Base-by-base conservation (phyloP, 2,888 invertebrate species). In the Scrobipalpa atriplicella region DNA sequence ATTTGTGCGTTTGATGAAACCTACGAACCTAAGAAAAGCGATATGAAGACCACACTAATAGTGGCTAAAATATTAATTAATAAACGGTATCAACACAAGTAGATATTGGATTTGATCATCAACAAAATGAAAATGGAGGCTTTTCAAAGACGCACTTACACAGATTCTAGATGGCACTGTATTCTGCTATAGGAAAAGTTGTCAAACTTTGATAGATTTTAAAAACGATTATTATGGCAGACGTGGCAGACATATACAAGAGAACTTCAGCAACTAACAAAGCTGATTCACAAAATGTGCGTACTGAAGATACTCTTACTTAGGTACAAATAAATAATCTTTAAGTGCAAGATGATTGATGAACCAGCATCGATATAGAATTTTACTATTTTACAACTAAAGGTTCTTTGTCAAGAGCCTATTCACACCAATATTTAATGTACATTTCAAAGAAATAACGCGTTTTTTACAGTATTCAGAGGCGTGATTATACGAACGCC, bases 321-420 rank as follows among this genome's bases (percentile, higher is more conserved):
- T 47, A 47, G n/a, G n/a, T n/a, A n/a, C n/a, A 47, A n/a, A 47
- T 16, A 16, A 47, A 47, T 47, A 47, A 7, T 47, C n/a, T 47
- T 47, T 5, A 29, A 29, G 29, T 29, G 29, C 29, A 29, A 29
- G 39, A 21, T 18, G 29, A 19, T 56, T 72, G 78, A 78, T 73
- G 78, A 73, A 73, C 78, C 78, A 73, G 78, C 78, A 75, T 78
- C 78, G 67, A 66, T 68, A 66, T 18, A 29, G n/a, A 29, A 3
- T n/a, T 60, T 61, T 39, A 18, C 11, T 19, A 61, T 41, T 41
- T 61, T 41, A 39, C 16, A 58, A 38, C 16, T 29, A 54, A 54
- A 54, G 9, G 10, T 52, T 29, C 29, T 29, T 29, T 29, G 19
- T 13, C 5, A 13, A 21, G 52, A 56, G 54, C 29, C 29, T 56